Percentiles rank a stretch among this genome's conserved stretches.
phyloP scores from a whole-genome alignment of 1,140 invertebrate species.

The Hetaerina americana region DNA sequence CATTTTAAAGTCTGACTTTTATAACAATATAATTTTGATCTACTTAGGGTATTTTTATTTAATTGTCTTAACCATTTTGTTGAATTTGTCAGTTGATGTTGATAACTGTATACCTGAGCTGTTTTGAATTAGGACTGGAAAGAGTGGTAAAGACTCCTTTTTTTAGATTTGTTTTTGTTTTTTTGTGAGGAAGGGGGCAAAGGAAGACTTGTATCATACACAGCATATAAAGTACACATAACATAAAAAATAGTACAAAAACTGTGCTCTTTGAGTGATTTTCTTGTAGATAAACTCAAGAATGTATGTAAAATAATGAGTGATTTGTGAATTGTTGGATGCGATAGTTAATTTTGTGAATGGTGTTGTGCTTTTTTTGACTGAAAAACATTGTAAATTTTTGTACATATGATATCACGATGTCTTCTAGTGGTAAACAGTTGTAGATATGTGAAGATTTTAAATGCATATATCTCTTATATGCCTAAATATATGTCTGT shows the following conservation, averaged over 20 bases:
- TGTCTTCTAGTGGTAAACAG: background rate
- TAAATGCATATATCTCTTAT: background rate
- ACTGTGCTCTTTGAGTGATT: background rate
- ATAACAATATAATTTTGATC: background rate
- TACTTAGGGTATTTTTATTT: background rate
- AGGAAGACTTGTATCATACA: background rate
- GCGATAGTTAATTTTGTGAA: too few relatives aligned
- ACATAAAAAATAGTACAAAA: constrained; percentile 1
- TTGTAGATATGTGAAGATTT: background rate
- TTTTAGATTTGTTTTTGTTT: background rate
- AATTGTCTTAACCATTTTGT: background rate
- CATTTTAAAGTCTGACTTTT: background rate
- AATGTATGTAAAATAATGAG: too few relatives aligned
- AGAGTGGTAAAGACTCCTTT: background rate
- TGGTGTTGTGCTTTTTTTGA: background rate
- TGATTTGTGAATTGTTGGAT: too few relatives aligned
- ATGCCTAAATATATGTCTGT: background rate
- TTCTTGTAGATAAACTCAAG: background rate
- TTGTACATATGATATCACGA: background rate
- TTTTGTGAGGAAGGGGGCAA: background rate
- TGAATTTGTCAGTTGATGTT: background rate
- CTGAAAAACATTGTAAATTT: background rate
- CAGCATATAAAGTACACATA: background rate
- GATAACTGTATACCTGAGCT: background rate
- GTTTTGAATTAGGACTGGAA: background rate